Conservation (phyloP, 1,140 invertebrate genomes). For the Achatina immaculata region DNA sequence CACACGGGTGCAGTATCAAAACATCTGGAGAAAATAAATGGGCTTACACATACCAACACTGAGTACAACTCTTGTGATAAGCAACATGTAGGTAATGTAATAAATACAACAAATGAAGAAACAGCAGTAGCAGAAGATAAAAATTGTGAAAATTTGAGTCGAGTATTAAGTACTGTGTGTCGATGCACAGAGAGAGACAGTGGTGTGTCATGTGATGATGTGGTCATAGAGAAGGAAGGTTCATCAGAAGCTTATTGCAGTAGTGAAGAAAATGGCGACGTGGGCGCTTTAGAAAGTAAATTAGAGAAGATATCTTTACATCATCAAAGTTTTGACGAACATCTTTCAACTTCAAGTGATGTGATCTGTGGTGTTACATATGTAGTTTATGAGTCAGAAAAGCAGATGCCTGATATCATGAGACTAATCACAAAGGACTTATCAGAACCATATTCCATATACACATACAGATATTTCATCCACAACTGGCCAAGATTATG, state of each 20-base stretch:
- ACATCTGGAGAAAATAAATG: slow-evolving; percentile 2
- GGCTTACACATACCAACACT: background rate
- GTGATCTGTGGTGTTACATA: slow-evolving; percentile 54
- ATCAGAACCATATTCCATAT: slow-evolving; percentile 99
- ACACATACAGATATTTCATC: slow-evolving; percentile 99
- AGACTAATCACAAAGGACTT: slow-evolving; percentile 98
- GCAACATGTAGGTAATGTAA: background rate
- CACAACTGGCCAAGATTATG: slow-evolving; percentile 99
- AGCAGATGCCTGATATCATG: slow-evolving; percentile 97
- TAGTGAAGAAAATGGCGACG: background rate
- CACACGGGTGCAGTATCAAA: background rate
- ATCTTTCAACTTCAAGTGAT: background rate
- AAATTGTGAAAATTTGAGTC: background rate
- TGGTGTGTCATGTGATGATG: background rate
- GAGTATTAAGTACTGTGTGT: no score
- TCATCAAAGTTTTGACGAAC: background rate
- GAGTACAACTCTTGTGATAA: background rate
- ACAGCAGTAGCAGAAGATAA: background rate
- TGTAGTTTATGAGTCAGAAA: slow-evolving; percentile 86
- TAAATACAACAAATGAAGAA: background rate
- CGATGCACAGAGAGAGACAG: background rate
- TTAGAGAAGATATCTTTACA: background rate
- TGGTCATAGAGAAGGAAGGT: background rate
- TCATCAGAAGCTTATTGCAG: background rate
- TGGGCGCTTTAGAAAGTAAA: background rate